These are phyloP conservation scores for Bombus huntii DNA, from an alignment of 1,140 invertebrate species.

Conservation along the genomic window DNA sequence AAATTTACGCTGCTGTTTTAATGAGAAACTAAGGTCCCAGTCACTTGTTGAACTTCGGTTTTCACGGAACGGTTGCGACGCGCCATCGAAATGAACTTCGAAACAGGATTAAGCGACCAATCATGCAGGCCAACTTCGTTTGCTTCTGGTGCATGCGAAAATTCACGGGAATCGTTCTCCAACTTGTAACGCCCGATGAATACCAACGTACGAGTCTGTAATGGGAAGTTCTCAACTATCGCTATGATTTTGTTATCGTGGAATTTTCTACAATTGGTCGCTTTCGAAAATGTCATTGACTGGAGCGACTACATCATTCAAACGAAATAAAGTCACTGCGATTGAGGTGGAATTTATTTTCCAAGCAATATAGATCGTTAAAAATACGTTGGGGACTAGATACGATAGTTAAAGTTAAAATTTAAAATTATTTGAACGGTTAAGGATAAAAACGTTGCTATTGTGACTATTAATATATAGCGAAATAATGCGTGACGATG, in stretches of 20 bases:
- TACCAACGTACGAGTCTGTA: background rate
- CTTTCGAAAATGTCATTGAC: too few relatives aligned
- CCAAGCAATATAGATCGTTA: too few relatives aligned
- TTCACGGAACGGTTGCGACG: background rate
- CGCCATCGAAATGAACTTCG: background rate
- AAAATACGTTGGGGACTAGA: too few relatives aligned
- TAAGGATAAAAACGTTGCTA: too few relatives aligned
- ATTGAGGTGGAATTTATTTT: too few relatives aligned
- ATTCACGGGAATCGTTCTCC: background rate
- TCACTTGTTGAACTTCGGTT: background rate
- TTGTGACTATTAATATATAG: too few relatives aligned
- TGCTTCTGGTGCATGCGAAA: background rate
- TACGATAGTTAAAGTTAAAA: too few relatives aligned
- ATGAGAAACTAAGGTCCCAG: background rate
- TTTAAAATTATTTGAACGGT: too few relatives aligned
- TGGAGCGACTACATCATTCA: background rate
- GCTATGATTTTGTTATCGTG: background rate
- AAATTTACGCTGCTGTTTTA: background rate
- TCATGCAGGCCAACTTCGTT: conserved; percentile 4
- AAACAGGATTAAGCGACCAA: conserved; percentile 16
- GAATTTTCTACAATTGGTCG: background rate
- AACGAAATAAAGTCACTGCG: too few relatives aligned
- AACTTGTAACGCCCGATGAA: background rate
- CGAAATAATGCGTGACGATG: too few relatives aligned
- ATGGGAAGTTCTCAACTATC: background rate